phyloP scores from a whole-genome alignment of 2,797 vertebrate species.

The Calcarius lapponicus region DNA sequence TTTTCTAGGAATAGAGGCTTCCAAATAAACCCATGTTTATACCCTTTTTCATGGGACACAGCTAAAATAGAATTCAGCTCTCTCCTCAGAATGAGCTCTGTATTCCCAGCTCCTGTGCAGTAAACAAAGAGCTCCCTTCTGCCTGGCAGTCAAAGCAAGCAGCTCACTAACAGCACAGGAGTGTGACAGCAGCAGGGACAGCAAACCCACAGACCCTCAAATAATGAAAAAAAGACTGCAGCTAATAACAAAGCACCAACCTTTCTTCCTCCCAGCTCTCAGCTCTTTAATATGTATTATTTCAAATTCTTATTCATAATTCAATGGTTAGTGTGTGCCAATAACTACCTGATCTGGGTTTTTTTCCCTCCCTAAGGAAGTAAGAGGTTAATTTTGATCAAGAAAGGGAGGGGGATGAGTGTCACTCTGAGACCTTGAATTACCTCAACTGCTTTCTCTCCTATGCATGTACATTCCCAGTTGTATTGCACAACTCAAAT shows the following conservation, averaged over 20 bases:
- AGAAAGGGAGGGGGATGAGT: neutral
- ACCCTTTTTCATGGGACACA: neutral
- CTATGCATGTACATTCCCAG: neutral
- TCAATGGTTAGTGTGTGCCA: neutral
- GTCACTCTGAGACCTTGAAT: neutral
- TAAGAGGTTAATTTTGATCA: constrained; percentile 30
- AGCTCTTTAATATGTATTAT: neutral
- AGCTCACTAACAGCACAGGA: neutral
- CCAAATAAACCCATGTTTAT: constrained; percentile 14
- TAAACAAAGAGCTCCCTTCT: constrained; percentile 48
- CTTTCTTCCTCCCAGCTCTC: neutral
- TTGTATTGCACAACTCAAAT: neutral
- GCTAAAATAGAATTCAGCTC: constrained; percentile 26
- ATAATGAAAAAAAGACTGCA: constrained; percentile 22
- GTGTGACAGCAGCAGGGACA: constrained; percentile 17
- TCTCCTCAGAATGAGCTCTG: constrained; percentile 12
- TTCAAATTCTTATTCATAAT: constrained; percentile 26
- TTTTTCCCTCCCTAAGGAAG: neutral
- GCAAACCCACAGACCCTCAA: neutral
- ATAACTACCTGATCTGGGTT: neutral
- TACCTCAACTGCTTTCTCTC: neutral
- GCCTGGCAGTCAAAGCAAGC: neutral
- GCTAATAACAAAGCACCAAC: constrained; percentile 10
- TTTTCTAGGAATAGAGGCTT: constrained; percentile 23
- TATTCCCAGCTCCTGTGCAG: neutral